Evolutionary conservation across 23 tunicate genomes (phyloP).

Genomic region (Ascidia mentula): DNA sequence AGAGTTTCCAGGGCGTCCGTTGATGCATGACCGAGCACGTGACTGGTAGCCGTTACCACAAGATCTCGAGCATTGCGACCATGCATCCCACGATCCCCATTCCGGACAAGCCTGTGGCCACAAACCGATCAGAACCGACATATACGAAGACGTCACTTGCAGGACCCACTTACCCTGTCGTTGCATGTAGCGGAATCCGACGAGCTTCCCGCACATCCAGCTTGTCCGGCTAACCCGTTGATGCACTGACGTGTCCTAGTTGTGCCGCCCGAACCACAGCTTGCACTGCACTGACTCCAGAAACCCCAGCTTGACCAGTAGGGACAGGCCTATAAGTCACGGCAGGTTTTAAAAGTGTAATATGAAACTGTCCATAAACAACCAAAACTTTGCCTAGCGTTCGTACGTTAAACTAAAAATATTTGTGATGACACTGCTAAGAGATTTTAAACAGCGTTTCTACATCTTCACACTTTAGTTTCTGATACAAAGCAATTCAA

Average conservation of each 20-base stretch:
- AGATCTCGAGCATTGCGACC: constrained; percentile 43
- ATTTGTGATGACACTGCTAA: no score
- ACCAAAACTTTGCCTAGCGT: no score
- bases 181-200: constrained; percentile 37
- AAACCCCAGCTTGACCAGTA: constrained; percentile 71
- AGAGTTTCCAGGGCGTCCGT: constrained; percentile 57
- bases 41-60: constrained; percentile 67
- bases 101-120: constrained; percentile 46
- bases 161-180: constrained; percentile 21
- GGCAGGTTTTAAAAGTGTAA: no score
- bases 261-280: constrained; percentile 70
- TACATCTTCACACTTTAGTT: no score
- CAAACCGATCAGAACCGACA: background rate
- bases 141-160: background rate
- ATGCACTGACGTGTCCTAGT: constrained; percentile 55
- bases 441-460: no score
- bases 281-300: constrained; percentile 54
- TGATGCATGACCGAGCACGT: constrained; percentile 56
- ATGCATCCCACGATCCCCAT: constrained; percentile 65
- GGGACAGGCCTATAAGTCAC: constrained; percentile 61
- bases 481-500: no score
- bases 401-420: no score
- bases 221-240: constrained; percentile 58
- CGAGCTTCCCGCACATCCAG: constrained; percentile 58
- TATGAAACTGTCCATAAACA: no score